Conservation (phyloP, 2,888 invertebrate species). For the Catonia carolina region DNA sequence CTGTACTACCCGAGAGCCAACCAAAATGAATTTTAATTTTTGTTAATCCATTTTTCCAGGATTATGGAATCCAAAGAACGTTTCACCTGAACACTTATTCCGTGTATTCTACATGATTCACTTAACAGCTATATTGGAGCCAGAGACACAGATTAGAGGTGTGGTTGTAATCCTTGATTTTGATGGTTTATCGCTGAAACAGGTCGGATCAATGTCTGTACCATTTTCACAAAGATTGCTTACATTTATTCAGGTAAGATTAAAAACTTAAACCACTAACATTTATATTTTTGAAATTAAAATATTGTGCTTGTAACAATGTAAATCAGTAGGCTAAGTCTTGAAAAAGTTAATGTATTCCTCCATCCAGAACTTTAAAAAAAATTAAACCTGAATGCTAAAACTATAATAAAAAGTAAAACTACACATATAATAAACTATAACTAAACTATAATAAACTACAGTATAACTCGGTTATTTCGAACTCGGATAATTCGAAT, state of each 20-base stretch:
- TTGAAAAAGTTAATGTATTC: neutral
- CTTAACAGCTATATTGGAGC: slow-evolving; percentile 66
- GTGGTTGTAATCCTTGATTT: slow-evolving; percentile 80
- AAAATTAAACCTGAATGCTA: too few relatives aligned
- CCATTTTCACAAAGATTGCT: slow-evolving; percentile 68
- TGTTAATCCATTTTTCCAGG: slow-evolving; percentile 48
- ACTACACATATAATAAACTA: too few relatives aligned
- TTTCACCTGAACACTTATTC: slow-evolving; percentile 68
- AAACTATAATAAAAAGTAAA: too few relatives aligned
- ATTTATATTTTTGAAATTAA: neutral
- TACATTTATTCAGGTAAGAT: slow-evolving; percentile 62
- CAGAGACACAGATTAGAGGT: slow-evolving; percentile 66
- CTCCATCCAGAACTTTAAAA: neutral
- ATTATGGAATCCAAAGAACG: slow-evolving; percentile 67
- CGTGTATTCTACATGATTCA: slow-evolving; percentile 74
- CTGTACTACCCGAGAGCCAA: too few relatives aligned
- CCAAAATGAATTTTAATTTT: too few relatives aligned
- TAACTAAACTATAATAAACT: too few relatives aligned
- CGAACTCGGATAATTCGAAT: too few relatives aligned
- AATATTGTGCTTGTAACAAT: neutral
- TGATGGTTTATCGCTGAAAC: slow-evolving; percentile 64
- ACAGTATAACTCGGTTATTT: too few relatives aligned
- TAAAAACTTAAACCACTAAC: neutral
- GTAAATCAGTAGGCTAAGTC: too few relatives aligned
- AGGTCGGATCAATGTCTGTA: slow-evolving; percentile 61